Percentiles rank a stretch among this genome's conserved stretches.
Evolutionary conservation across 2,113 vertebrate genomes (phyloP).

Genomic region (Uria lomvia): DNA sequence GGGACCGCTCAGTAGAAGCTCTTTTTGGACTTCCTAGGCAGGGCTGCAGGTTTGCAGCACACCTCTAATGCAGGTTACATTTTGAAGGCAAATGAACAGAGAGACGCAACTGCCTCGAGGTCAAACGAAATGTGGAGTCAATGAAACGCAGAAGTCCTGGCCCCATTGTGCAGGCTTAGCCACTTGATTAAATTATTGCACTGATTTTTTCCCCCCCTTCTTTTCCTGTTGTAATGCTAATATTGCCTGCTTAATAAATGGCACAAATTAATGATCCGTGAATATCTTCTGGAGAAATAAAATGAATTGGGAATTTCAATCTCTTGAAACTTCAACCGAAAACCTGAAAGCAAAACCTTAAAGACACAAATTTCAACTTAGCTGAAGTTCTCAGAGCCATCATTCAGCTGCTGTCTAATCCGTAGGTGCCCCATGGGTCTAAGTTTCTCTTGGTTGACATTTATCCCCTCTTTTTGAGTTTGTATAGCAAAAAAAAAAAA

Average conservation of each 20-base stretch:
- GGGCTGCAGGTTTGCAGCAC: background rate
- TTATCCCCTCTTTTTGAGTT: background rate
- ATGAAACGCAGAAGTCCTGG: background rate
- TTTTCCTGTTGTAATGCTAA: slow-evolving; percentile 17
- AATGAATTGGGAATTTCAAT: background rate
- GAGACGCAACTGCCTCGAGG: background rate
- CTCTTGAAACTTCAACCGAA: background rate
- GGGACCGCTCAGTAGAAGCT: background rate
- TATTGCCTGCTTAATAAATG: background rate
- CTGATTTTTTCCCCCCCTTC: background rate
- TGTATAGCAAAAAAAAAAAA: background rate
- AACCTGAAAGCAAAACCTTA: background rate
- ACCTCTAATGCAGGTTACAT: background rate
- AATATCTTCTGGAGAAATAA: background rate
- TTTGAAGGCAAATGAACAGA: background rate
- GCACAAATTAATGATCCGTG: background rate
- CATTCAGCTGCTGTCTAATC: background rate
- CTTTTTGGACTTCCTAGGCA: background rate
- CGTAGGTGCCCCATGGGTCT: background rate
- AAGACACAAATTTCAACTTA: background rate
- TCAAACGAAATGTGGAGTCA: fast-evolving
- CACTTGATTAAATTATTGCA: background rate
- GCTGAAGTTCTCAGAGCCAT: background rate
- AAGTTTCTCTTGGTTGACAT: background rate
- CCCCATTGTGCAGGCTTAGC: background rate